Base-by-base conservation (phyloP, 2,797 vertebrate genomes). In the Sphenopsis melanotis region DNA sequence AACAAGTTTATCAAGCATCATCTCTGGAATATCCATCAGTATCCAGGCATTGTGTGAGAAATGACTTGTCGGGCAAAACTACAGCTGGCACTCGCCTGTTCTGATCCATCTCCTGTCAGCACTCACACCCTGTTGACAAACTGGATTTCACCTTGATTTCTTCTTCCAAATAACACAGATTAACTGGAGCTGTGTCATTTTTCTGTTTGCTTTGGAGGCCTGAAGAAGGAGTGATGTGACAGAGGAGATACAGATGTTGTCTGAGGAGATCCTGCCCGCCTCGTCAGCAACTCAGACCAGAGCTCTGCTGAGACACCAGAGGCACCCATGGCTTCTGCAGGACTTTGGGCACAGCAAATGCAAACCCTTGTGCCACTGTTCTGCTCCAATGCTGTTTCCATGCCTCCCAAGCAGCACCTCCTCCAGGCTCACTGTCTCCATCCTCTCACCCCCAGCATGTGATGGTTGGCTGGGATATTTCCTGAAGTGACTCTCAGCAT, bases 121-220 rank as follows among this genome's bases (percentile, higher is more conserved):
- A 30, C 34, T 84, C 89, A 76, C 69, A 72, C 29, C 29, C 44
- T 69, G 74, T 22, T 84, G 90, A 84, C 70, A 94, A 89, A 79
- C 60, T 61, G 70, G 87, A 69, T 76, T 78, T 84, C 56, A 76
- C 89, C 86, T 87, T 65, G 74, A 82, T 95, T 84, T 84, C 84
- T 36, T 93, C 87, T 76, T 76, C 86, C 89, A 18, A 81, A 52
- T 82, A 82, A 47, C 57, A 30, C 79, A 89, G 88, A 78, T 94
- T 81, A 87, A 50, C 77, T 47, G 66, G 34, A 93, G 55, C 27
- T 72, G 11, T 82, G 70, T 78, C 66, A 32, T 71, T 83, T 78
- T 39, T 39, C 26, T 29, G 59, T 72, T 86, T 84, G 55, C 29
- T 87, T 66, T 66, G 68, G 76, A 74, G 56, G 29, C 56, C 23